Evolutionary conservation across 2,797 vertebrate genomes (phyloP), one percentile per base, ranked within the genome.

Genomic region (Sandelia bainsii): DNA sequence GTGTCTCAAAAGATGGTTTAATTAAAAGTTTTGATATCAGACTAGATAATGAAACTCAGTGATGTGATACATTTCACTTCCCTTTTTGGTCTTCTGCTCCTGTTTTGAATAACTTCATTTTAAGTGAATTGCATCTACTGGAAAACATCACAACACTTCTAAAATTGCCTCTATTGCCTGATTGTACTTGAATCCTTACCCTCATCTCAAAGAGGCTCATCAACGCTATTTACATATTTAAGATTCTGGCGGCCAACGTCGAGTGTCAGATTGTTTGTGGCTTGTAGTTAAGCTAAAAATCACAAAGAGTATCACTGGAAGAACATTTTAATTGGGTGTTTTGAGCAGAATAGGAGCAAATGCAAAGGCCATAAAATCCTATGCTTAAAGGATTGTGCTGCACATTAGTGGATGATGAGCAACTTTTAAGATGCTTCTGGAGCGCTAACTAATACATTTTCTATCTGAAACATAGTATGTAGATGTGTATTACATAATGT

Each of bases 301-400:
- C 32, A 89, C 75, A 85, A 76, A 85, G 75, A 76, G 69, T 54
- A 66, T 83, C 37, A 46, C 80, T 72, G 42, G 80, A 40, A 62
- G 65, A 67, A 85, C 61, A 39, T 79, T 90, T 91, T 93, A 91
- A 93, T 91, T 93, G 90, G 86, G 67, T 64, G 11, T 85, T 91
- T 88, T 81, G 54, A 87, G 77, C 52, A 70, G 85, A 86, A 80
- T 49, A 81, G 64, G 65, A 59, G 62, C 75, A 34, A 34, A 34
- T 77, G 60, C 63, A 77, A 82, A 71, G 81, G 75, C 62, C 67
- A 71, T 76, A 54, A 83, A 89, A 88, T 81, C 84, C 77, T 56
- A 19, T 62, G 70, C 77, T 92, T 82, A 81, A 85, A 87, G 69
- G 82, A 89, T 92, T 90, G 83, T 48, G 29, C 45, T 49, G 51